Evolutionary conservation across 2,888 invertebrate genomes (phyloP), one percentile per base, ranked within the genome.

Genomic region (Ernsta delagoae): DNA sequence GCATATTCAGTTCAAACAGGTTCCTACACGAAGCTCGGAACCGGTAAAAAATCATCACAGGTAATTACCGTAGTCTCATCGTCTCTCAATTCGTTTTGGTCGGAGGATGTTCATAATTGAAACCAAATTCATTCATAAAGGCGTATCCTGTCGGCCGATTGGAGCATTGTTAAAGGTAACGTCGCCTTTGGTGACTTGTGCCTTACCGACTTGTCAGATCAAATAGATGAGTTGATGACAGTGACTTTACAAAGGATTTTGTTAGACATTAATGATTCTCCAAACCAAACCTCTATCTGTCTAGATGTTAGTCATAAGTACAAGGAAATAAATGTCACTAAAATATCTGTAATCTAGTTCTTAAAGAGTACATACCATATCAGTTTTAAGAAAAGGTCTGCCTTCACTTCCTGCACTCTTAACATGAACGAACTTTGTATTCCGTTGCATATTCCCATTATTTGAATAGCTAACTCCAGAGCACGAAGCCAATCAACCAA

Each of bases 41-140:
- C 88, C 87, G 87, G 88, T 88, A 89, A 91, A 90, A 92, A 91
- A 89, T 85, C 85, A 88, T 89, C 88, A 84, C 83, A 83, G 82
- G 84, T 87, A 90, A 92, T 92, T 91, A 92, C 85, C 77, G 85
- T 84, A 83, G 86, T 82, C 84, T 87, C 86, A 82, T 85, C 83
- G 84, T 81, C 83, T 85, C 80, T 84, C 83, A 85, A 85, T 86
- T 79, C 79, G 80, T 82, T 78, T 80, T 77, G 78, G 78, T 78
- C 79, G 77, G 80, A 83, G 82, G 77, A 77, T 78, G 72, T 74
- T 74, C 74, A 76, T 81, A 82, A 83, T 82, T 81, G 79, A 82
- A 83, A 80, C 79, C 65, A 60, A 60, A 65, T 70, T 70, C 65
- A 65, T 70, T 70, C 70, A 65, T 60, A 65, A 65, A 54, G 16